These are phyloP conservation scores for Vanacampus margaritifer DNA, from an alignment of 2,113 vertebrate species.

Conservation along the genomic window DNA sequence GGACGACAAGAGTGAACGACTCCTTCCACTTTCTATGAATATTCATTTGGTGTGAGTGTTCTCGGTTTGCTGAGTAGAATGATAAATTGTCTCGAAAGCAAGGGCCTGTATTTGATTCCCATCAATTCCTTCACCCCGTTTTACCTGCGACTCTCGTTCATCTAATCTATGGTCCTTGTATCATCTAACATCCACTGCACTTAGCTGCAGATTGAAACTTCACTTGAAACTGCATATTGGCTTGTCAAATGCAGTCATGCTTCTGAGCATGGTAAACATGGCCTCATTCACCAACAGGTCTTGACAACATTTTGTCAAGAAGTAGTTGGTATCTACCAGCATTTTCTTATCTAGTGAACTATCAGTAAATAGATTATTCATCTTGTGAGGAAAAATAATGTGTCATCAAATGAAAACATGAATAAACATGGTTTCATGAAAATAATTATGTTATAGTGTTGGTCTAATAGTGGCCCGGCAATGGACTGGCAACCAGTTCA, in stretches of 20 bases:
- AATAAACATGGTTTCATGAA: too few species aligned
- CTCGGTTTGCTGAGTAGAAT: slow-evolving; percentile 51
- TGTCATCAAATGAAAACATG: too few species aligned
- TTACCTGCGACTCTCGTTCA: slow-evolving; percentile 29
- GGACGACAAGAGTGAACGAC: slow-evolving; percentile 49
- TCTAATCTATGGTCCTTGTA: slow-evolving; percentile 20
- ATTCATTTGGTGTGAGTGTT: slow-evolving; percentile 62
- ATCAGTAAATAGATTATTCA: too few species aligned
- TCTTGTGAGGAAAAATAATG: too few species aligned
- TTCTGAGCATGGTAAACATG: neutral
- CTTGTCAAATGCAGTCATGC: neutral
- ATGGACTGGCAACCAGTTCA: too few species aligned
- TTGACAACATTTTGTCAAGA: neutral
- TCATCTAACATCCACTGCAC: neutral
- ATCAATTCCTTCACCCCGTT: slow-evolving; percentile 29
- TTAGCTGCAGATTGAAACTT: slow-evolving; percentile 1
- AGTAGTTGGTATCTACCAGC: neutral
- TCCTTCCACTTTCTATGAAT: slow-evolving; percentile 65
- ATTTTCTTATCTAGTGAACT: too few species aligned
- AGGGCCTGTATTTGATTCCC: slow-evolving; percentile 44
- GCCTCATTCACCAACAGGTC: neutral
- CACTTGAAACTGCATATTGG: neutral
- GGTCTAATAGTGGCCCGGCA: too few species aligned
- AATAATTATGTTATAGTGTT: too few species aligned
- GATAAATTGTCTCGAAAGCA: slow-evolving; percentile 54